phyloP scores from a whole-genome alignment of 2,888 invertebrate species.

The Lucinisca nassula region DNA sequence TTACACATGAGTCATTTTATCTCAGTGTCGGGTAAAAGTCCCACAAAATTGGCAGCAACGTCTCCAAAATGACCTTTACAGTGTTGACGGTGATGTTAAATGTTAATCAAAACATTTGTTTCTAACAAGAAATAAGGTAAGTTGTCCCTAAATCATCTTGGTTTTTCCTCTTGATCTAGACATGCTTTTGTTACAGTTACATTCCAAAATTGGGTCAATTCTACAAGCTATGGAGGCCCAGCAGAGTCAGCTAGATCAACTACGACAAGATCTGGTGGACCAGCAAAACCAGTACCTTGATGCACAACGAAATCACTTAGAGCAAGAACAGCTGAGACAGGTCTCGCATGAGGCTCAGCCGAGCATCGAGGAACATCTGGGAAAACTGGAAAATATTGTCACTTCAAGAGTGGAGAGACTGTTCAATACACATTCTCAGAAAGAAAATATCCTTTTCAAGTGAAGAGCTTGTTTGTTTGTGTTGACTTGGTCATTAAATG shows the following conservation, averaged over 20 bases:
- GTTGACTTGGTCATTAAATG: too few species aligned
- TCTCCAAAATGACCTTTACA: too few species aligned
- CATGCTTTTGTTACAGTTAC: conserved; percentile 81
- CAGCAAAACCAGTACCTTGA: conserved; percentile 82
- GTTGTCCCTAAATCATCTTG: too few species aligned
- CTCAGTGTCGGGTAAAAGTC: too few species aligned
- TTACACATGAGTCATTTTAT: too few species aligned
- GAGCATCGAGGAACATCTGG: conserved; percentile 82
- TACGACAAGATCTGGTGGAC: conserved; percentile 80
- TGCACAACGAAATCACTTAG: conserved; percentile 76
- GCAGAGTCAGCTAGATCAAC: conserved; percentile 80
- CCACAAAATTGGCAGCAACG: too few species aligned
- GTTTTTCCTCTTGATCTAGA: too few species aligned
- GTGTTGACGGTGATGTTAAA: too few species aligned
- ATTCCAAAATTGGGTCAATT: conserved; percentile 76
- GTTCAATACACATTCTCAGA: conserved; percentile 82
- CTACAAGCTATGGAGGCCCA: conserved; percentile 79
- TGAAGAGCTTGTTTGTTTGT: too few species aligned
- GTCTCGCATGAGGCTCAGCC: conserved; percentile 77
- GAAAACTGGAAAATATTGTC: conserved; percentile 83
- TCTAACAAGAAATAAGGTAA: too few species aligned
- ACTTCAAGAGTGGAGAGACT: conserved; percentile 82
- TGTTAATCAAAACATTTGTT: too few species aligned
- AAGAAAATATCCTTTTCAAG: conserved; percentile 85
- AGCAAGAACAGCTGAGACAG: conserved; percentile 79